These are phyloP conservation scores for Sparidentex hasta DNA, from an alignment of 2,797 vertebrate species.

Conservation along the genomic window DNA sequence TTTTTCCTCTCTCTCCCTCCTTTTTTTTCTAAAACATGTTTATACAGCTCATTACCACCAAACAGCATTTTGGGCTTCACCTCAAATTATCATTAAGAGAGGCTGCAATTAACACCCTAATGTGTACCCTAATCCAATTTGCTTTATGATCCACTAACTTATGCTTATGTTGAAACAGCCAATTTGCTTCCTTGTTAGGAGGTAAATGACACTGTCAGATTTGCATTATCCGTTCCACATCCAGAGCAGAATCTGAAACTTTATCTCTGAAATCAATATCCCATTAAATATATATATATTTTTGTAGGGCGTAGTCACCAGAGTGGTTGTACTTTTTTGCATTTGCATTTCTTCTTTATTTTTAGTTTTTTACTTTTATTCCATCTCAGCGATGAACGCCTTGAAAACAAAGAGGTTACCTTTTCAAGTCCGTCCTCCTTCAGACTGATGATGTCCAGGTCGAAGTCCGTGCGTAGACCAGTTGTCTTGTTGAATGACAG, in stretches of 20 bases:
- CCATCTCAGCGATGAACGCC: not conserved
- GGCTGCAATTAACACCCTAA: slow-evolving; percentile 84
- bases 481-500: slow-evolving; percentile 97
- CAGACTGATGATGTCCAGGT: slow-evolving; percentile 96
- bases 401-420: slow-evolving; percentile 79
- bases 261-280: slow-evolving; percentile 43
- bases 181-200: slow-evolving; percentile 87
- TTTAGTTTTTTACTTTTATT: slow-evolving; percentile 11
- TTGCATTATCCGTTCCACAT: slow-evolving; percentile 68
- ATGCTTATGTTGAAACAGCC: slow-evolving; percentile 83
- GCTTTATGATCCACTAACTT: slow-evolving; percentile 87
- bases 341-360: too few relatives aligned
- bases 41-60: slow-evolving; percentile 81
- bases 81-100: slow-evolving; percentile 84
- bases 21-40: slow-evolving; percentile 69
- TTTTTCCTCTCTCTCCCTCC: not conserved
- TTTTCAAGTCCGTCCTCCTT: slow-evolving; percentile 98
- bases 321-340: not conserved
- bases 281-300: not conserved
- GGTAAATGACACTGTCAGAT: slow-evolving; percentile 84
- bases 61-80: slow-evolving; percentile 83
- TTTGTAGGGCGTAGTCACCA: slow-evolving; percentile 6
- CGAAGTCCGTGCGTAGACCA: slow-evolving; percentile 96
- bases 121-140: slow-evolving; percentile 86
- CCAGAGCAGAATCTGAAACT: slow-evolving; percentile 44